Percentiles rank a stretch among this genome's conserved stretches.
phyloP scores from a whole-genome alignment of 2,113 vertebrate genomes.

The Recurvirostra avosetta region DNA sequence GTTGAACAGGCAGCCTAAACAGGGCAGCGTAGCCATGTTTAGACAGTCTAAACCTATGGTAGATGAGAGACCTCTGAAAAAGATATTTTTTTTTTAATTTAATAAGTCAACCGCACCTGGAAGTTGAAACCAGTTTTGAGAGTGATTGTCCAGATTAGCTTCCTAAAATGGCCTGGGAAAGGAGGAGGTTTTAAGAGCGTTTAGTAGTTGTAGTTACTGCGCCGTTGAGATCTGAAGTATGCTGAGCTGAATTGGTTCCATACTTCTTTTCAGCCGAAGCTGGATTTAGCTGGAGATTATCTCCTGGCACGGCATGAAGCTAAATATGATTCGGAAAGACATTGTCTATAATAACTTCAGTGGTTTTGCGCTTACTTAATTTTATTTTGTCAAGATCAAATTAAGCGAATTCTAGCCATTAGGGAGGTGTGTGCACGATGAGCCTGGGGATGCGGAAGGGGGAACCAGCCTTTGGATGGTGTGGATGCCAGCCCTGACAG shows the following conservation, averaged over 20 bases:
- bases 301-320: background rate
- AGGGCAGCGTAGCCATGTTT: background rate
- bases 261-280: background rate
- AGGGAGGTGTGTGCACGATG: background rate
- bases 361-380: background rate
- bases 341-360: background rate
- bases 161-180: background rate
- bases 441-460: background rate
- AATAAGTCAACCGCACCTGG: background rate
- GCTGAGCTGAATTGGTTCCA: background rate
- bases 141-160: background rate
- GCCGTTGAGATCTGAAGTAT: background rate
- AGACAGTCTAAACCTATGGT: background rate
- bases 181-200: background rate
- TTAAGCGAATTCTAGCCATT: constrained; percentile 21
- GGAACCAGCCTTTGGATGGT: background rate
- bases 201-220: background rate
- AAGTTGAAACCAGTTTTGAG: background rate
- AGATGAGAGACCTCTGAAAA: background rate
- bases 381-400: constrained; percentile 39
- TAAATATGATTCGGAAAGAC: constrained; percentile 26
- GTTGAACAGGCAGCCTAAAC: background rate
- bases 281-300: constrained; percentile 25
- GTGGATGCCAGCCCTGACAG: background rate
- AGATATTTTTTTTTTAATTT: background rate